Conservation (phyloP, 2,888 invertebrate genomes). For the Cataglyphis albicans region DNA sequence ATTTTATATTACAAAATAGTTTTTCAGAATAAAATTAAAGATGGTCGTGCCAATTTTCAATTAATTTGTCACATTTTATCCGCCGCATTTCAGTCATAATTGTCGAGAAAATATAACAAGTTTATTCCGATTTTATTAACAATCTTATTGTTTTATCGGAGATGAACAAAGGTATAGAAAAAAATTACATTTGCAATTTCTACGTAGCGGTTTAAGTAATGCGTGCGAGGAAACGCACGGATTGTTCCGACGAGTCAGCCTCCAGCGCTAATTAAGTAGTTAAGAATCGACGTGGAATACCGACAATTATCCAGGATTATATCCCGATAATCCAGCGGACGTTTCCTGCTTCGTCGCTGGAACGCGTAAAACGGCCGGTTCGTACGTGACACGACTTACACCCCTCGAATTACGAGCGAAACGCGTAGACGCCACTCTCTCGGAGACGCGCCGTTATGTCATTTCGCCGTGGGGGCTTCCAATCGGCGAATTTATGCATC, state of each 20-base stretch:
- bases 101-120: background rate
- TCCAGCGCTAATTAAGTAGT: constrained; percentile 72
- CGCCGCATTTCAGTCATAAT: background rate
- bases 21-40: constrained; percentile 1
- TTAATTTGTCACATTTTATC: background rate
- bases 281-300: constrained; percentile 64
- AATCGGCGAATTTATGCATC: constrained; percentile 67
- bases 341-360: constrained; percentile 66
- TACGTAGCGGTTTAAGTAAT: constrained; percentile 3
- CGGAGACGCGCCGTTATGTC: constrained; percentile 33
- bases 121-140: constrained; percentile 14
- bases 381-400: constrained; percentile 63
- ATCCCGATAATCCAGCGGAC: constrained; percentile 63
- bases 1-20: background rate
- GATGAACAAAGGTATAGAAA: background rate
- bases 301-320: constrained; percentile 63
- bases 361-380: constrained; percentile 22
- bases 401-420: constrained; percentile 63
- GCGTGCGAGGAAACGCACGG: constrained; percentile 18
- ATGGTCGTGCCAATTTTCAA: background rate
- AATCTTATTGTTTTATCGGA: background rate
- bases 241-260: constrained; percentile 27
- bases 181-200: constrained; percentile 18
- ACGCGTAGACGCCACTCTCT: constrained; percentile 47
- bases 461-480: constrained; percentile 35